A percentile compares a stretch with the other conserved stretches of the same genome.
Conservation (phyloP, 1,140 invertebrate genomes). For the Microvelia longipes region DNA sequence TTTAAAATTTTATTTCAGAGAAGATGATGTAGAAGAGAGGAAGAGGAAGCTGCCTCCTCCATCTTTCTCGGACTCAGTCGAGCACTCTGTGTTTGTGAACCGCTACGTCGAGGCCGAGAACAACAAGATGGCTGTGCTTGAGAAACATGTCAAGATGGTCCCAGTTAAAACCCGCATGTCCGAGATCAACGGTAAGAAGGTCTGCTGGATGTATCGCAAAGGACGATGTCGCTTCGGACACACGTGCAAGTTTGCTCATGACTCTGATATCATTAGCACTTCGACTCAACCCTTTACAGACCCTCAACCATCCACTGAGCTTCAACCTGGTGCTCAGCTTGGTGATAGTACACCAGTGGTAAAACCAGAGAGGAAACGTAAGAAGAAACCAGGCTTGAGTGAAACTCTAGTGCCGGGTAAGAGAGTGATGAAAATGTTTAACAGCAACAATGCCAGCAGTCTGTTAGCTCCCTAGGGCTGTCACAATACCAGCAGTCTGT, state of each 20-base stretch:
- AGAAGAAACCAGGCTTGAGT: slow-evolving; percentile 60
- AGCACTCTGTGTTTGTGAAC: slow-evolving; percentile 69
- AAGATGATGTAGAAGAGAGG: no score
- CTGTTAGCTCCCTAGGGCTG: neutral
- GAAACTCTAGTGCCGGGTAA: slow-evolving; percentile 66
- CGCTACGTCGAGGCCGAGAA: slow-evolving; percentile 78
- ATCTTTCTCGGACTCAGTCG: slow-evolving; percentile 9
- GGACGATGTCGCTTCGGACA: slow-evolving; percentile 79
- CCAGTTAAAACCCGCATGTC: slow-evolving; percentile 44
- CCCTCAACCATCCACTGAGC: neutral
- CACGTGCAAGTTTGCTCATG: slow-evolving; percentile 83
- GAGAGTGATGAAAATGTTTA: slow-evolving; percentile 66
- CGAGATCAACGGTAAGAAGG: slow-evolving; percentile 71
- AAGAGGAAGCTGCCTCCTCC: slow-evolving; percentile 17
- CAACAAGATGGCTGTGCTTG: slow-evolving; percentile 68
- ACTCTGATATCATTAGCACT: slow-evolving; percentile 43
- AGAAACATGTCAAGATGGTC: slow-evolving; percentile 90
- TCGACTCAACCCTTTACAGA: no score
- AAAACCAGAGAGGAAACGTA: slow-evolving; percentile 37
- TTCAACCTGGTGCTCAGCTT: neutral
- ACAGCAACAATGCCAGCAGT: slow-evolving; percentile 33
- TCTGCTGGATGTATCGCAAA: slow-evolving; percentile 86
- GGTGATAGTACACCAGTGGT: slow-evolving; percentile 4
- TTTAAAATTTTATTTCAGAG: no score
- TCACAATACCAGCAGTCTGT: no score